Conservation (phyloP, 2,888 invertebrate genomes). For the Eilema sororculum region DNA sequence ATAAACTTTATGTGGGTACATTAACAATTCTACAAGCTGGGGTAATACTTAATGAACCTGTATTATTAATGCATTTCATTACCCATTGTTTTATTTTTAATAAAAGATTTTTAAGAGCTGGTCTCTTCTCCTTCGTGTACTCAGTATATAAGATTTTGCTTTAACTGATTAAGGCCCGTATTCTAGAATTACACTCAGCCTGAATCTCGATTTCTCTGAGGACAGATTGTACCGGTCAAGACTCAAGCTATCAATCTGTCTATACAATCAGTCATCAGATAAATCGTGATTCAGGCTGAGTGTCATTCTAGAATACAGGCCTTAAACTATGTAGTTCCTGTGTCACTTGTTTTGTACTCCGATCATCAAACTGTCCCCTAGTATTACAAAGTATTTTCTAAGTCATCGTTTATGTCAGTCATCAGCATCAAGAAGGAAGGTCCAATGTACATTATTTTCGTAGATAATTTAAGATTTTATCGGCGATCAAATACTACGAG, state of each 20-base stretch:
- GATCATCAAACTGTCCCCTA: constrained; percentile 56
- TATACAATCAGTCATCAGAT: too few species aligned
- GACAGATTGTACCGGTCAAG: too few species aligned
- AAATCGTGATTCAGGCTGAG: too few species aligned
- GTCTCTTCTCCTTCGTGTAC: constrained; percentile 83
- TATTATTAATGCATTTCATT: constrained; percentile 81
- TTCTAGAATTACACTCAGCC: too few species aligned
- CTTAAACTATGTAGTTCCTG: constrained; percentile 70
- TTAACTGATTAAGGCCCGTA: constrained; percentile 56
- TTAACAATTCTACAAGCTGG: constrained; percentile 49
- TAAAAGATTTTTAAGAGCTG: constrained; percentile 78
- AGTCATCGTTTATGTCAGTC: constrained; percentile 53
- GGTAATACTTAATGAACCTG: constrained; percentile 68
- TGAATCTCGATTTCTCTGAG: too few species aligned
- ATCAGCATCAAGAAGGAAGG: constrained; percentile 61
- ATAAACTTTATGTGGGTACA: constrained; percentile 48
- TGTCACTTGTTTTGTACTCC: constrained; percentile 60
- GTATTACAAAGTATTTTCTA: constrained; percentile 63
- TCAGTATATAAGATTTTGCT: constrained; percentile 74
- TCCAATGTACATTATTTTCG: constrained; percentile 76
- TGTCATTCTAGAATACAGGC: too few species aligned
- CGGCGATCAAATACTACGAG: constrained; percentile 66
- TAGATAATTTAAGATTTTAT: constrained; percentile 78
- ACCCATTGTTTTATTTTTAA: constrained; percentile 67
- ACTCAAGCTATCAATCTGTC: too few species aligned